phyloP scores from a whole-genome alignment of 2,797 vertebrate genomes.

The Antennarius maculatus region DNA sequence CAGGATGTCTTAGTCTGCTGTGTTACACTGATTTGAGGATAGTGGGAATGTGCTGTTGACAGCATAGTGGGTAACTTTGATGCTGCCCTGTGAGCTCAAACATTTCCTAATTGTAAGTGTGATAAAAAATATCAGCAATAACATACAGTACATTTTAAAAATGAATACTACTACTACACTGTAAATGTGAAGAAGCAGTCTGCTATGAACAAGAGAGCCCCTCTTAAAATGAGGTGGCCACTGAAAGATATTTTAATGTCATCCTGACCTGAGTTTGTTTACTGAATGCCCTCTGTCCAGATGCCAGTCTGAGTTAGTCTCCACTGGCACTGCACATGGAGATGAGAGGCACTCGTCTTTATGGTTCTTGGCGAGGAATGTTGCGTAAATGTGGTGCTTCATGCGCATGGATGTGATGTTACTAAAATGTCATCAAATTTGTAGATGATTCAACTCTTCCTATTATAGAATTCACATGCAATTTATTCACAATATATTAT shows the following conservation, averaged over 20 bases:
- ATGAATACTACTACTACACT: not conserved
- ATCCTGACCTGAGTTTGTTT: conserved; percentile 63
- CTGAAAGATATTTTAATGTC: conserved; percentile 67
- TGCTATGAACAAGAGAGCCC: conserved; percentile 19
- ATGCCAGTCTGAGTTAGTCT: conserved; percentile 66
- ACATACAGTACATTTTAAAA: not conserved
- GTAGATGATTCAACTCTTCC: not conserved
- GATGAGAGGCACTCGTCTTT: conserved; percentile 32
- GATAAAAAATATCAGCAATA: not conserved
- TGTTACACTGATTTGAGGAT: conserved; percentile 48
- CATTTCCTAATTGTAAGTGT: not conserved
- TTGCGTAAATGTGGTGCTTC: not conserved
- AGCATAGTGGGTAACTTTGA: conserved; percentile 17
- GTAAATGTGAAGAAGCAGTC: conserved; percentile 11
- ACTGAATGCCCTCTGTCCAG: conserved; percentile 68
- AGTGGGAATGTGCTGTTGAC: conserved; percentile 24
- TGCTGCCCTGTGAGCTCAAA: conserved; percentile 24
- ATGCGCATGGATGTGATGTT: too few relatives aligned
- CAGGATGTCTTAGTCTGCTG: conserved; percentile 42
- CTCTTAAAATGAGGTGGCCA: conserved; percentile 32
- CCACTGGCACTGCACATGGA: conserved; percentile 36
- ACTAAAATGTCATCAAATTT: too few relatives aligned
- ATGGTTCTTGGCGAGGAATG: conserved; percentile 4
- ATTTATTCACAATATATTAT: not conserved
- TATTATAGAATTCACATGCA: not conserved